Evolutionary conservation across 2,797 vertebrate genomes (phyloP).

Genomic region (Chiloscyllium punctatum): DNA sequence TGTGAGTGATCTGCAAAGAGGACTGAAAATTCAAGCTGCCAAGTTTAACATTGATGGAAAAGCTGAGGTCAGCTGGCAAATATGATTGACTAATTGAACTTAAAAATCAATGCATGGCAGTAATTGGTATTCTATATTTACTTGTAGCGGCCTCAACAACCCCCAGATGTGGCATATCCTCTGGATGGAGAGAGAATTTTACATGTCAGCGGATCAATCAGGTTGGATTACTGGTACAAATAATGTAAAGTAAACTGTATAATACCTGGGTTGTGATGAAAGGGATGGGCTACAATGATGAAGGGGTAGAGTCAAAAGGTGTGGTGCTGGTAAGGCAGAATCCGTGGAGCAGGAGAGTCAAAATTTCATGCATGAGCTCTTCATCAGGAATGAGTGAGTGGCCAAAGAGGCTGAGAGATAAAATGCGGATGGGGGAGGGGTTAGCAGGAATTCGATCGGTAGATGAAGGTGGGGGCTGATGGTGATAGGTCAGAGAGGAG

Average conservation of each 20-base stretch:
- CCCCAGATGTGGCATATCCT: conserved; percentile 91
- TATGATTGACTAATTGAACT: not conserved
- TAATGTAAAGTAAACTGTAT: not conserved
- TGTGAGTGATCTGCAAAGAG: conserved; percentile 87
- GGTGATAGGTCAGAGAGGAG: too few species aligned
- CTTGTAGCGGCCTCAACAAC: conserved; percentile 73
- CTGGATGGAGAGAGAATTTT: conserved; percentile 93
- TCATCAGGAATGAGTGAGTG: too few species aligned
- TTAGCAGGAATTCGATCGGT: too few species aligned
- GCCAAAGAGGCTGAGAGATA: too few species aligned
- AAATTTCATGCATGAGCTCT: too few species aligned
- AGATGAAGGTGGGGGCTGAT: too few species aligned
- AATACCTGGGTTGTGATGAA: not conserved
- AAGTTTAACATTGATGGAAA: conserved; percentile 89
- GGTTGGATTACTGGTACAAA: conserved; percentile 57
- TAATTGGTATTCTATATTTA: conserved; percentile 42
- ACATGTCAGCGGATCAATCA: conserved; percentile 84
- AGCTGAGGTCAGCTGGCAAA: conserved; percentile 67
- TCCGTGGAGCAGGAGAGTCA: too few species aligned
- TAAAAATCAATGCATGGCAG: not conserved
- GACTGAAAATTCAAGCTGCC: conserved; percentile 85
- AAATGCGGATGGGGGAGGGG: too few species aligned
- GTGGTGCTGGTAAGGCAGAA: too few species aligned
- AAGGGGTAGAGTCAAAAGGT: not conserved
- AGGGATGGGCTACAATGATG: not conserved